Base-by-base conservation (phyloP, 2,888 invertebrate species). In the Candidula unifasciata region DNA sequence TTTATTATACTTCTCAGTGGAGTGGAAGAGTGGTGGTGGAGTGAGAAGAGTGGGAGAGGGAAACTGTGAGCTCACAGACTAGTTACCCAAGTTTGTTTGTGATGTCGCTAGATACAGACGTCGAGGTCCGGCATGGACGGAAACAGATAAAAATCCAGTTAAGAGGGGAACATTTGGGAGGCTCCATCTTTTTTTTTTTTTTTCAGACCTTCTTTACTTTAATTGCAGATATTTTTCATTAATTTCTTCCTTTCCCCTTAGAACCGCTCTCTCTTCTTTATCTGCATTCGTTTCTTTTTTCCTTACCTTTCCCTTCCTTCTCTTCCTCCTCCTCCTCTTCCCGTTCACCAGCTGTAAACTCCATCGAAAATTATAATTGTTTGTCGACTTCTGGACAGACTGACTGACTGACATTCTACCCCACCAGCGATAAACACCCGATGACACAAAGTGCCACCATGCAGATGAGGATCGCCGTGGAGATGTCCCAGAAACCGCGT, bases 1-100 rank as follows among this genome's bases (percentile, higher is more conserved):
- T 24, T 77, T 57, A 60, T 77, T 60, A 35, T 33, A 44, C 60
- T 35, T 52, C 3, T 27, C 44, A n/a, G n/a, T 24, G 37, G 71
- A 44, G n/a, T 52, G 35, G n/a, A 6, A 44, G 35, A 16, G 60
- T 21, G 18, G 60, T 24, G 13, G 71, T 35, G 37, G 37, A 74
- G 52, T 52, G 73, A 74, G 73, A 52, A n/a, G n/a, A 13, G 44
- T 44, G 44, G n/a, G 44, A 44, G 44, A 44, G 13, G 44, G 13
- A 13, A 13, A 44, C 8, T 5, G 52, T 27, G 0, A 44, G 27
- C 27, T 74, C 44, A 27, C 52, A 13, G 27, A n/a, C 44, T 52
- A 74, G 73, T 74, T 74, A 74, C 52, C n/a, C 27, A 52, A 74
- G 52, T 52, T 1, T 74, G 33, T 74, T 74, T 74, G 44, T 52